phyloP scores from a whole-genome alignment of 2,113 vertebrate genomes.

The Crotalus horridus region DNA sequence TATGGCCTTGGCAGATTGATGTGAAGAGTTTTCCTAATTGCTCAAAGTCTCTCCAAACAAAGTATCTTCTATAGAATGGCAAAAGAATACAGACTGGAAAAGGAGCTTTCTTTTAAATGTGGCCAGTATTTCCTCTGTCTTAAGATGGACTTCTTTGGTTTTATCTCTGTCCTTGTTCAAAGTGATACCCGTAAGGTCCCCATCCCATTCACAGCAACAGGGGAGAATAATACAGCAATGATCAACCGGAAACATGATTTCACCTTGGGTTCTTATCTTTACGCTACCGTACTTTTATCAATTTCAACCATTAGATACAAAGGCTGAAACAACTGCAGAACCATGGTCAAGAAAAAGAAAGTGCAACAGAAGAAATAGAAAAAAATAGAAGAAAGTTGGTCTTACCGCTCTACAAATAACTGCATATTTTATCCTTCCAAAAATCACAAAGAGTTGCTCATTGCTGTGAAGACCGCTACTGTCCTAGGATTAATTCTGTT shows the following conservation, averaged over 20 bases:
- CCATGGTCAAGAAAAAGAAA: background rate
- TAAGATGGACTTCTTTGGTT: background rate
- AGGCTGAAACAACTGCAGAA: background rate
- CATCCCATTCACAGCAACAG: background rate
- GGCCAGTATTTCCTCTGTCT: background rate
- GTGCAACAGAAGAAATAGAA: background rate
- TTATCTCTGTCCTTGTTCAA: background rate
- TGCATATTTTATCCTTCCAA: background rate
- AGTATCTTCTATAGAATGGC: background rate
- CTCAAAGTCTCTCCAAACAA: background rate
- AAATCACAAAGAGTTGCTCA: background rate
- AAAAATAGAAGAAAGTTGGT: background rate
- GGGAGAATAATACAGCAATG: background rate
- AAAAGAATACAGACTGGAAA: background rate
- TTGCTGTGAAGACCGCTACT: background rate
- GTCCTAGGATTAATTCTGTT: background rate
- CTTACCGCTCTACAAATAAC: background rate
- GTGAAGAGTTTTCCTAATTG: background rate
- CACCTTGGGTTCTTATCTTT: background rate
- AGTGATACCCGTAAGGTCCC: background rate
- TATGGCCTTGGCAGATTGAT: background rate
- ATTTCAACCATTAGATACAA: background rate
- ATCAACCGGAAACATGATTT: background rate
- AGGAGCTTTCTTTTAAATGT: background rate
- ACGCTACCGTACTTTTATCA: background rate